phyloP scores from a whole-genome alignment of 2,888 invertebrate genomes.

The Caenorhabditis virilis region DNA sequence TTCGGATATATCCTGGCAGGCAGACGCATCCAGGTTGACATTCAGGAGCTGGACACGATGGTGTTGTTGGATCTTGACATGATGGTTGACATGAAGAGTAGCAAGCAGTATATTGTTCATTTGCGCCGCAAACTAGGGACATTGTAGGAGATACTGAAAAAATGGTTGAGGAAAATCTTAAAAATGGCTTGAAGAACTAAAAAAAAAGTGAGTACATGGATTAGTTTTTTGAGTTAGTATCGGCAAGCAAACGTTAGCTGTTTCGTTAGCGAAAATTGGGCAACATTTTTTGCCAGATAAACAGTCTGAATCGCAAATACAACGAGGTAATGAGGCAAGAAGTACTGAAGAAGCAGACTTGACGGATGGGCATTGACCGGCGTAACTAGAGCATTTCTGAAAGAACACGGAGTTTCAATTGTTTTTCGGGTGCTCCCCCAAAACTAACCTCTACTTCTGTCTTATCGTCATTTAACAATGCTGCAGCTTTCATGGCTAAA shows the following conservation, averaged over 20 bases:
- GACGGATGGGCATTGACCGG: no score
- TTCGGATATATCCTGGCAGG: slow-evolving; percentile 47
- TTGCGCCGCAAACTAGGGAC: slow-evolving; percentile 36
- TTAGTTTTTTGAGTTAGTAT: no score
- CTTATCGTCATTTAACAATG: slow-evolving; percentile 18
- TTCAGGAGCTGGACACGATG: slow-evolving; percentile 42
- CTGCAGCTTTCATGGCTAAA: slow-evolving; percentile 29
- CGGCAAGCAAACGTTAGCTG: slow-evolving; percentile 26
- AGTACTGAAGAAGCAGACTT: no score
- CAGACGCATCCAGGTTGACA: slow-evolving; percentile 54
- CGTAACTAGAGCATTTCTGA: no score
- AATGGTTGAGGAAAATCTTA: no score
- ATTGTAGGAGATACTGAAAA: slow-evolving; percentile 41
- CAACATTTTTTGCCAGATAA: slow-evolving; percentile 41
- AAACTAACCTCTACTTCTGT: no score
- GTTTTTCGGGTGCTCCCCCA: no score
- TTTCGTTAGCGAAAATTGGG: slow-evolving; percentile 21
- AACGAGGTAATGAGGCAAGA: no score
- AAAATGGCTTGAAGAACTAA: slow-evolving; percentile 5
- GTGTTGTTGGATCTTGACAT: slow-evolving; percentile 49
- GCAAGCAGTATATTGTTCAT: slow-evolving; percentile 49
- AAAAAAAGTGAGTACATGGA: neutral
- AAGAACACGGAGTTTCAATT: no score
- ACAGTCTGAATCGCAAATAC: slow-evolving; percentile 49
- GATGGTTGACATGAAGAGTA: slow-evolving; percentile 49